Conservation (phyloP, 1,140 invertebrate genomes). For the Contarinia nasturtii region DNA sequence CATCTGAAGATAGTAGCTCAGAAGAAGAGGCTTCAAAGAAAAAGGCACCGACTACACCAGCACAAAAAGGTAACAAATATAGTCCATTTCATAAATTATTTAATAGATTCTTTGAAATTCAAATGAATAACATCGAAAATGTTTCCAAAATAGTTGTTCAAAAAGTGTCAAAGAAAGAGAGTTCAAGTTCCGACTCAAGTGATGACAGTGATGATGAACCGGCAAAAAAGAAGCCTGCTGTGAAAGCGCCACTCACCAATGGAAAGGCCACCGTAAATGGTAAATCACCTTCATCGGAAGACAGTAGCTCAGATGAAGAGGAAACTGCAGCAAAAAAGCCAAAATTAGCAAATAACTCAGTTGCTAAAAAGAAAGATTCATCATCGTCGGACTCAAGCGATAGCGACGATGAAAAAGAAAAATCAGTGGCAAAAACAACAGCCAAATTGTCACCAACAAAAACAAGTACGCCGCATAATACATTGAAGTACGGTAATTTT, state of each 20-base stretch:
- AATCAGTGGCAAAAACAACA: constrained; percentile 8
- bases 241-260: constrained; percentile 2
- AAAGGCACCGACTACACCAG: constrained; percentile 6
- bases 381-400: constrained; percentile 7
- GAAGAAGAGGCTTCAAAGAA: constrained; percentile 1
- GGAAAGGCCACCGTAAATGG: constrained; percentile 9
- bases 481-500: constrained; percentile 11
- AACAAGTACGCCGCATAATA: constrained; percentile 6
- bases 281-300: constrained; percentile 8
- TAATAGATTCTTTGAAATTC: constrained; percentile 9
- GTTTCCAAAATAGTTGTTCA: constrained; percentile 4
- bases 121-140: no score
- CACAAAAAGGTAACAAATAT: constrained; percentile 17
- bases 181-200: constrained; percentile 8
- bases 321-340: constrained; percentile 8
- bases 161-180: constrained; percentile 6
- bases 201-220: constrained; percentile 3
- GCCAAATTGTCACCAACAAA: constrained; percentile 10
- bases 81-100: constrained; percentile 3
- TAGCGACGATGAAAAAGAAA: constrained; percentile 7
- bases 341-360: constrained; percentile 6
- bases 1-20: background rate
- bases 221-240: background rate
- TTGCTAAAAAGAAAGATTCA: constrained; percentile 4
- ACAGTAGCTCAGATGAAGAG: constrained; percentile 10